Evolutionary conservation across 2,888 invertebrate genomes (phyloP).

Genomic region (Mesorhabditis sp.): DNA sequence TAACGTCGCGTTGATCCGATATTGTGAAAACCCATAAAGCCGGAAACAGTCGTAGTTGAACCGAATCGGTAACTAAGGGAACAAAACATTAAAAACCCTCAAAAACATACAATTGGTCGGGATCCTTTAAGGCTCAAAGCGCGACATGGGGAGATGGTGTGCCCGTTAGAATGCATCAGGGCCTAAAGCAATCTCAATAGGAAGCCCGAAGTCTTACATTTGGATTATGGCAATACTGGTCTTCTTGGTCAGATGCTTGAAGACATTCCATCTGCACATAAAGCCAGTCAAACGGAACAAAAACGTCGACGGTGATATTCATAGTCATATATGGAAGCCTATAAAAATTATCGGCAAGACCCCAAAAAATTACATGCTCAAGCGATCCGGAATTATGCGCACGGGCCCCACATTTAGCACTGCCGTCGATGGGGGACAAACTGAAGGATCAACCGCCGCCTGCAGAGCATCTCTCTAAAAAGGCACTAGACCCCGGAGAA

Average conservation of each 20-base stretch:
- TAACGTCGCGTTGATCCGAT: constrained; percentile 38
- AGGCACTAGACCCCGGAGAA: too few species aligned
- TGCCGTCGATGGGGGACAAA: not conserved
- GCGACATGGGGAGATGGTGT: constrained; percentile 33
- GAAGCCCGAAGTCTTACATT: not conserved
- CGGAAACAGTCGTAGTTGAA: constrained; percentile 45
- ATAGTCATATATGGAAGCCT: constrained; percentile 40
- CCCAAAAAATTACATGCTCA: not conserved
- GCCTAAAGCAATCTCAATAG: not conserved
- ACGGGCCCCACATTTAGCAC: not conserved
- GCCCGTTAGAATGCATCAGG: constrained; percentile 19
- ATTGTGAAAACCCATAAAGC: constrained; percentile 34
- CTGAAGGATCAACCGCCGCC: not conserved
- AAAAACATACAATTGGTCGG: not conserved
- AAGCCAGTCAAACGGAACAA: constrained; percentile 17
- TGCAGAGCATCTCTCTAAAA: too few species aligned
- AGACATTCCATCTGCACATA: constrained; percentile 40
- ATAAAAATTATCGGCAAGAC: constrained; percentile 10
- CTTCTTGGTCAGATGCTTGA: constrained; percentile 31
- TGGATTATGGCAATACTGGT: constrained; percentile 42
- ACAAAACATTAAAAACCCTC: not conserved
- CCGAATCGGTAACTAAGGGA: constrained; percentile 22
- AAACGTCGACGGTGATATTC: constrained; percentile 28
- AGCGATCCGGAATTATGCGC: not conserved
- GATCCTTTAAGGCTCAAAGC: constrained; percentile 11